Base-by-base conservation (phyloP, 2,888 invertebrate genomes). In the Pyrrhosoma nymphula region DNA sequence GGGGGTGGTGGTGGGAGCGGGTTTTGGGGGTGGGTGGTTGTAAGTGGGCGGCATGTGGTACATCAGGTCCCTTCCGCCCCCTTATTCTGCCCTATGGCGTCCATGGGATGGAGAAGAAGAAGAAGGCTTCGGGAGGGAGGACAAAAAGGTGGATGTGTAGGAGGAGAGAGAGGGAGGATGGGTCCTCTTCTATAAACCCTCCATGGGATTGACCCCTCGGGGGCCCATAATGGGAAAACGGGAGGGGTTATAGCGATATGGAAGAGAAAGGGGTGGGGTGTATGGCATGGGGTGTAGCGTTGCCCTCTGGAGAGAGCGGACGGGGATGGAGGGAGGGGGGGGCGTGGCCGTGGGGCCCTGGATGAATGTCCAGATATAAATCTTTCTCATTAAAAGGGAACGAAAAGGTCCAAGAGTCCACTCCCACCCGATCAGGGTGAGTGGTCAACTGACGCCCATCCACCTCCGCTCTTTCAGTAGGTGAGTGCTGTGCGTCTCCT, bases 341-440 rank as follows among this genome's bases (percentile, higher is more conserved):
- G 93, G 93, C 93, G 93, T 23, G 93, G 93, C 75, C 14, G 26
- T 47, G 47, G 82, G 26, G 93, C 69, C 39, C 93, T 93, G 93
- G 93, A 93, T 93, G 93, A 47, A 93, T 93, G 69, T 93, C 93
- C 69, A 93, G 93, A 93, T 93, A 93, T 93, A 93, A 93, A 93
- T 93, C 93, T 93, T 93, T 93, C 93, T 93, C 93, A 93, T 93
- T 93, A 93, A 75, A 93, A 93, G 69, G 93, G 93, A 55, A 93
- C 93, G 69, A 47, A 47, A 56, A 56, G n/a, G 60, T 56, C 47
- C 47, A 47, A n/a, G 56, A 30, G 69, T 14, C 69, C 93, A 93
- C 93, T 93, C 91, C 91, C 63, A 30, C 60, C 20, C 75, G n/a
- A 93, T 93, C 47, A 39, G 82, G 30, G 4, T 16, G 35, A 82